Percentiles rank a stretch among this genome's conserved stretches.
These are phyloP conservation scores for Xestobium rufovillosum DNA, from an alignment of 2,888 invertebrate genomes.

Conservation along the genomic window DNA sequence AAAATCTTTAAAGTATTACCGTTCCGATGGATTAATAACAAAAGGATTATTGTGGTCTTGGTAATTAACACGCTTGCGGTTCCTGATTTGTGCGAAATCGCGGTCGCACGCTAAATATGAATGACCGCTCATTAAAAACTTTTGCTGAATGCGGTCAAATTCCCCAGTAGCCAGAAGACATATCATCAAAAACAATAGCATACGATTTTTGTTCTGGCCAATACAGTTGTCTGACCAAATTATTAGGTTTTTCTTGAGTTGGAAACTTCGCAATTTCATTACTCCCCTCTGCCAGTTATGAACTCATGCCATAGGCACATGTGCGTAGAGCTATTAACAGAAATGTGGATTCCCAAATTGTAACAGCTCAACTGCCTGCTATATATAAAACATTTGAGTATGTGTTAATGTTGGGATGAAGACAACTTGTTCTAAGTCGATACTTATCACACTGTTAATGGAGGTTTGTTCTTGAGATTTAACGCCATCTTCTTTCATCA, in stretches of 20 bases:
- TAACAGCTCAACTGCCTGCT: too few species aligned
- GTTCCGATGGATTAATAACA: too few species aligned
- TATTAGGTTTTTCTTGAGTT: conserved; percentile 1
- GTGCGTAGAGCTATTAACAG: conserved; percentile 1
- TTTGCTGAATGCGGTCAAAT: too few species aligned
- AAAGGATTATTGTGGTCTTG: too few species aligned
- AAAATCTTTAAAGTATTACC: too few species aligned
- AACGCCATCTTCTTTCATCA: conserved; percentile 12
- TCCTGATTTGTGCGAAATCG: too few species aligned
- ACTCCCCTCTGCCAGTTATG: conserved; percentile 3
- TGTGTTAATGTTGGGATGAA: conserved; percentile 1
- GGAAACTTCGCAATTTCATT: background rate
- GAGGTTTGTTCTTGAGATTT: conserved; percentile 9
- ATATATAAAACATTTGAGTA: conserved; percentile 3
- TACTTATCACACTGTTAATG: conserved; percentile 7
- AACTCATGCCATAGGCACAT: conserved; percentile 1
- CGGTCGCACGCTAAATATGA: too few species aligned
- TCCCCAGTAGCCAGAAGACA: too few species aligned
- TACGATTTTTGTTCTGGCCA: conserved; percentile 3
- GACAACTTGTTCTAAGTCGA: conserved; percentile 1
- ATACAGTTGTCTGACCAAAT: background rate
- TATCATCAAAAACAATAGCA: background rate
- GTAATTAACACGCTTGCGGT: too few species aligned
- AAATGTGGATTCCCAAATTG: too few species aligned
- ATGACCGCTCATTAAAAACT: too few species aligned